A percentile compares a stretch with the other conserved stretches of the same genome.
Conservation (phyloP, 1,140 invertebrate genomes). For the Drusus annulatus region DNA sequence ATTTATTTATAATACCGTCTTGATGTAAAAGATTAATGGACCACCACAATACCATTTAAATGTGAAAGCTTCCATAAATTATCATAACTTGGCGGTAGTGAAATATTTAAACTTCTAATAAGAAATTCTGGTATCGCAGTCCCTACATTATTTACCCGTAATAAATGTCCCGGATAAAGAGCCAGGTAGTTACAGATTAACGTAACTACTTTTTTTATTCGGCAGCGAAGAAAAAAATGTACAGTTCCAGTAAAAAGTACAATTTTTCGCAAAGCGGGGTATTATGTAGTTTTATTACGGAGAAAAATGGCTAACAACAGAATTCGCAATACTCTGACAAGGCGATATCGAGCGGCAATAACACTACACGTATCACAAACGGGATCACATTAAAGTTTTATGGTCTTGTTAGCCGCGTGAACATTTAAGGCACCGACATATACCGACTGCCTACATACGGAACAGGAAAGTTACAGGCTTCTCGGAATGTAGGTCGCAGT, state of each 20-base stretch:
- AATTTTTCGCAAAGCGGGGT: conserved; percentile 8
- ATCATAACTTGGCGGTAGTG: background rate
- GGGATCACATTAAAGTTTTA: conserved; percentile 28
- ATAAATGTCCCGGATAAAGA: conserved; percentile 32
- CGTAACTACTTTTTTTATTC: background rate
- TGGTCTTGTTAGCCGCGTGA: conserved; percentile 3
- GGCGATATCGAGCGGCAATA: conserved; percentile 5
- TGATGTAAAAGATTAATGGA: too few relatives aligned
- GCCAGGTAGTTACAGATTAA: background rate
- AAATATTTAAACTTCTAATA: conserved; percentile 4
- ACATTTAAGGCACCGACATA: background rate
- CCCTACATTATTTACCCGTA: conserved; percentile 18
- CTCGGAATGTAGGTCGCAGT: background rate
- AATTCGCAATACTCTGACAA: conserved; percentile 13
- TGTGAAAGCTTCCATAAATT: conserved; percentile 1
- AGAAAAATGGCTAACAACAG: conserved; percentile 31
- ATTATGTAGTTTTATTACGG: conserved; percentile 27
- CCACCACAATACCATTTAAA: background rate
- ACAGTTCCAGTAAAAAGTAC: conserved; percentile 10
- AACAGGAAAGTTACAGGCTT: background rate
- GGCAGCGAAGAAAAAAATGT: conserved; percentile 7
- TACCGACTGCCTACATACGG: background rate
- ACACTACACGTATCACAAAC: conserved; percentile 25
- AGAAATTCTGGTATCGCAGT: background rate
- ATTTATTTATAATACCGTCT: too few relatives aligned